Conservation (phyloP, 1,140 invertebrate species). For the Drosophila asahinai region DNA sequence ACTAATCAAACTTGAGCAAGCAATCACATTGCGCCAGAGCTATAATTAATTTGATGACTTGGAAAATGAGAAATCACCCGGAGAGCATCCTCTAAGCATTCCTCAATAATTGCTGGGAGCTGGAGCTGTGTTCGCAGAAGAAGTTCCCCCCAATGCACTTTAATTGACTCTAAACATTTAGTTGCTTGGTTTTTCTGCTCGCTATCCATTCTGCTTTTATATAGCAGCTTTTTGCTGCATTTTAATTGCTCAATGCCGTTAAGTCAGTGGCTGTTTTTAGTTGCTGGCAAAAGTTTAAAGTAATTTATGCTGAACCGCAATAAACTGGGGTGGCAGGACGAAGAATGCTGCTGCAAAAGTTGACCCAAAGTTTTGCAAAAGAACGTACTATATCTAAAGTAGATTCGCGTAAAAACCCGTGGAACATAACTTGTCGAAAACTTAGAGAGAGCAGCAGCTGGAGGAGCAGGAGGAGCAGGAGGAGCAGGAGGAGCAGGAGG, state of each 20-base stretch:
- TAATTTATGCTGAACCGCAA: conserved; percentile 64
- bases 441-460: conserved; percentile 41
- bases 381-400: conserved; percentile 47
- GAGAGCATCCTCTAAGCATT: conserved; percentile 7
- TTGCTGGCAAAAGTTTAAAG: conserved; percentile 71
- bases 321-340: conserved; percentile 50
- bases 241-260: conserved; percentile 72
- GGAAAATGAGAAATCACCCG: neutral
- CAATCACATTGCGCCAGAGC: conserved; percentile 9
- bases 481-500: neutral
- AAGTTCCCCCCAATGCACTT: conserved; percentile 16
- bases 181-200: conserved; percentile 45
- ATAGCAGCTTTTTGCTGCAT: conserved; percentile 43
- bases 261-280: conserved; percentile 56
- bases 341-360: conserved; percentile 53
- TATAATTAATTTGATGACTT: conserved; percentile 28
- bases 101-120: conserved; percentile 6
- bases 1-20: neutral
- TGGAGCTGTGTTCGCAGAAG: neutral
- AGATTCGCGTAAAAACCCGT: conserved; percentile 69
- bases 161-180: conserved; percentile 81
- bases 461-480: neutral
- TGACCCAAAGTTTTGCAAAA: conserved; percentile 63
- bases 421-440: conserved; percentile 59
- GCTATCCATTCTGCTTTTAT: conserved; percentile 16